Conservation (phyloP, 2,113 vertebrate species). For the Castor canadensis region DNA sequence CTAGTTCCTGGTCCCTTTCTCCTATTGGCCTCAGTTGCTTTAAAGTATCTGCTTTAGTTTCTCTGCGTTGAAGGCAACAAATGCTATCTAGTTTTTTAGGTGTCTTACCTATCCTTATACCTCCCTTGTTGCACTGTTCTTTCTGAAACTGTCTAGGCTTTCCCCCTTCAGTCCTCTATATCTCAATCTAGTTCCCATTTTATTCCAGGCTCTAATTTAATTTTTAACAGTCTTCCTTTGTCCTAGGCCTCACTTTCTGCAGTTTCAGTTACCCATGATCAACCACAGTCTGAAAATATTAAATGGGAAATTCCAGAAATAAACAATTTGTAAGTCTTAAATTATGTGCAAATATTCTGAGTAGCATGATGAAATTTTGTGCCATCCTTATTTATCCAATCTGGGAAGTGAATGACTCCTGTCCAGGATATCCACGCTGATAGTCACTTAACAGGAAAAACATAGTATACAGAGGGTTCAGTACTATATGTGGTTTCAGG, state of each 20-base stretch:
- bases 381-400: not conserved
- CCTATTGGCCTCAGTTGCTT: too few relatives aligned
- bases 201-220: not conserved
- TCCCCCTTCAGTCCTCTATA: not conserved
- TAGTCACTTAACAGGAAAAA: not conserved
- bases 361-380: not conserved
- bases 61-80: too few relatives aligned
- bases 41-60: too few relatives aligned
- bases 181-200: not conserved
- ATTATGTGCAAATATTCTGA: not conserved
- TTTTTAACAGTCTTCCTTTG: not conserved
- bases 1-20: too few relatives aligned
- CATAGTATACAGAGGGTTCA: not conserved
- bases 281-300: not conserved
- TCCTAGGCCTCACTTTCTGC: not conserved
- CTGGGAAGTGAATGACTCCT: not conserved
- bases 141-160: not conserved
- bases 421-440: not conserved
- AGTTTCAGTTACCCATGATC: not conserved
- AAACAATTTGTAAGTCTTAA: not conserved
- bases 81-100: too few relatives aligned
- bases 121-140: too few relatives aligned
- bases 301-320: slow-evolving; percentile 19
- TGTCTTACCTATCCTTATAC: too few relatives aligned
- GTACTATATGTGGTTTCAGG: too few relatives aligned